Evolutionary conservation across 2,888 invertebrate species (phyloP).

Genomic region (Balanococcus diminutus): DNA sequence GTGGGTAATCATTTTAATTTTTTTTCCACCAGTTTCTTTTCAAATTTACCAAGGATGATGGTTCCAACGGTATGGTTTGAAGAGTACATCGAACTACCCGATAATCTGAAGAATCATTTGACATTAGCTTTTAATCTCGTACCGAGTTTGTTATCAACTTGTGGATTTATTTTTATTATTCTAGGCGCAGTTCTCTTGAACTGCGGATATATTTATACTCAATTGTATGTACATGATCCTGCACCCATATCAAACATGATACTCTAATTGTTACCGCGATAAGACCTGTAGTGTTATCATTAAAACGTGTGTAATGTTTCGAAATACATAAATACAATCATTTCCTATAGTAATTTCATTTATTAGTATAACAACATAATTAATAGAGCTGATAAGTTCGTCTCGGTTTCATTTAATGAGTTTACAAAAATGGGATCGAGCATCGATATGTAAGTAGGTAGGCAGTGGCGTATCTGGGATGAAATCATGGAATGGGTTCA

Average conservation of each 20-base stretch:
- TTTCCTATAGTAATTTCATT: too few relatives aligned
- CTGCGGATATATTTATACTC: background rate
- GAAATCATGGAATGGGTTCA: too few relatives aligned
- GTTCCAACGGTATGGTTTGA: constrained; percentile 83
- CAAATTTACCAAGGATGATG: constrained; percentile 70
- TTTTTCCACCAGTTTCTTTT: background rate
- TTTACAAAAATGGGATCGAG: too few relatives aligned
- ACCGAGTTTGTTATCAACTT: background rate
- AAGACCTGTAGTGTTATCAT: too few relatives aligned
- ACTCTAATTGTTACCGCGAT: background rate
- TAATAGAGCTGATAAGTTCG: too few relatives aligned
- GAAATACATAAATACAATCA: too few relatives aligned
- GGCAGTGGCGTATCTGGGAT: too few relatives aligned
- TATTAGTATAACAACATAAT: too few relatives aligned
- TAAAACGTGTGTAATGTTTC: too few relatives aligned
- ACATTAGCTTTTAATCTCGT: constrained; percentile 1
- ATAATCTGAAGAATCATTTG: constrained; percentile 67
- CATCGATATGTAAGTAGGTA: too few relatives aligned
- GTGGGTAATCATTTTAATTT: background rate
- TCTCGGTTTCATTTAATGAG: too few relatives aligned
- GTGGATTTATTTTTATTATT: constrained; percentile 7
- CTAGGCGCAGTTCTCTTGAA: background rate
- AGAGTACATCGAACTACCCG: constrained; percentile 70
- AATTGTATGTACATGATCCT: background rate
- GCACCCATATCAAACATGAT: background rate